A percentile compares a stretch with the other conserved stretches of the same genome.
Conservation (phyloP, 2,888 invertebrate species). For the Ametastegia equiseti region DNA sequence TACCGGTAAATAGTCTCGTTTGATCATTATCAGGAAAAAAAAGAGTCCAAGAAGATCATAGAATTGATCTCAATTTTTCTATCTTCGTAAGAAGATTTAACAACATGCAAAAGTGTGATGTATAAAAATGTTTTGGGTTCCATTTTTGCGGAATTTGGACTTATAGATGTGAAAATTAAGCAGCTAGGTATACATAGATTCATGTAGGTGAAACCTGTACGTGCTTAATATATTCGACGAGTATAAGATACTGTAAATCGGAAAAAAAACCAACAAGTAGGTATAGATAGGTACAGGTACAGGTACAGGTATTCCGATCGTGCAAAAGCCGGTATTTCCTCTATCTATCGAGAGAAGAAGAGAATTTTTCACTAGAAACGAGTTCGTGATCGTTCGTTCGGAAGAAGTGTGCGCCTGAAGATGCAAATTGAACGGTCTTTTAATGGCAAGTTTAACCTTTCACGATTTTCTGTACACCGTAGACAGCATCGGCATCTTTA, state of each 20-base stretch:
- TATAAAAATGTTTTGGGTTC: neutral
- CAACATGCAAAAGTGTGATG: neutral
- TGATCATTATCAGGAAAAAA: neutral
- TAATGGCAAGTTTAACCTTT: constrained; percentile 52
- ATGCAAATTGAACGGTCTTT: constrained; percentile 45
- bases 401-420: too few relatives aligned
- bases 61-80: neutral
- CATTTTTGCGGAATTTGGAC: neutral
- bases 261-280: neutral
- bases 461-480: constrained; percentile 52
- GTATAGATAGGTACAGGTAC: too few relatives aligned
- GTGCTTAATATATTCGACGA: neutral
- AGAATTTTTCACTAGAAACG: constrained; percentile 15
- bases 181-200: neutral
- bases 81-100: neutral
- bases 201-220: too few relatives aligned
- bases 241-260: constrained; percentile 23
- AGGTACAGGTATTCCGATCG: too few relatives aligned
- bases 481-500: neutral
- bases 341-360: neutral
- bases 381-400: constrained; percentile 41
- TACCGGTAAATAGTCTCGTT: neutral
- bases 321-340: neutral
- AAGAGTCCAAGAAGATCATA: neutral
- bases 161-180: neutral